Percentiles rank a stretch among this genome's conserved stretches.
These are phyloP conservation scores for Heliocidaris erythrogramma DNA, from an alignment of 35 echinoderm and acorn worm genomes.

Conservation along the genomic window DNA sequence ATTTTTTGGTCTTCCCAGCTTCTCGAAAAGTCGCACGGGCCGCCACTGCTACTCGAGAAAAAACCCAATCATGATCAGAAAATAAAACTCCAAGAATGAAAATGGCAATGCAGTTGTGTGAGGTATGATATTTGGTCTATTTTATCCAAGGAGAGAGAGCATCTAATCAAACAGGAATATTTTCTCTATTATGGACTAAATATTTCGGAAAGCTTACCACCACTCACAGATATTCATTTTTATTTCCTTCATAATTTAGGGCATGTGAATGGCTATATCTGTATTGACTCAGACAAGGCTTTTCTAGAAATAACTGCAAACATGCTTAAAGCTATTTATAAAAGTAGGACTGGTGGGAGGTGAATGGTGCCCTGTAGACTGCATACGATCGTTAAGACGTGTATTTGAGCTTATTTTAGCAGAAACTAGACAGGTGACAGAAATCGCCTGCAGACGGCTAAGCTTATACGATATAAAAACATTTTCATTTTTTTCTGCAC, in stretches of 20 bases:
- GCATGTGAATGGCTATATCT: not conserved
- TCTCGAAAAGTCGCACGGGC: too few species aligned
- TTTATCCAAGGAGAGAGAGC: too few species aligned
- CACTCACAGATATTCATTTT: not conserved
- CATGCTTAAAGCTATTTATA: not conserved
- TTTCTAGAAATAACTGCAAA: not conserved
- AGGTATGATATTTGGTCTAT: too few species aligned
- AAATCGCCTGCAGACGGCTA: not conserved
- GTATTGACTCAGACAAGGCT: not conserved
- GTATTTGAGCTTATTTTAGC: not conserved
- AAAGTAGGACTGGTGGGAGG: not conserved
- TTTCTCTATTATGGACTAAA: not conserved
- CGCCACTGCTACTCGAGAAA: too few species aligned
- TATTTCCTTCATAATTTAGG: not conserved
- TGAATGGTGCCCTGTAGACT: not conserved
- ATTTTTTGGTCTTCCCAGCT: too few species aligned
- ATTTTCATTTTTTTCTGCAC: not conserved
- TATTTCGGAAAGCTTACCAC: not conserved
- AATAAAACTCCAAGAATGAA: too few species aligned
- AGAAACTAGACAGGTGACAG: not conserved
- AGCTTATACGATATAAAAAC: not conserved
- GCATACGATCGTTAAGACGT: not conserved
- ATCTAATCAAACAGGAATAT: not conserved
- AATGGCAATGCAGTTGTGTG: too few species aligned
- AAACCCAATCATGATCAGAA: too few species aligned